These are phyloP conservation scores for Bradysia coprophila DNA, from an alignment of 1,140 invertebrate species.

Conservation along the genomic window DNA sequence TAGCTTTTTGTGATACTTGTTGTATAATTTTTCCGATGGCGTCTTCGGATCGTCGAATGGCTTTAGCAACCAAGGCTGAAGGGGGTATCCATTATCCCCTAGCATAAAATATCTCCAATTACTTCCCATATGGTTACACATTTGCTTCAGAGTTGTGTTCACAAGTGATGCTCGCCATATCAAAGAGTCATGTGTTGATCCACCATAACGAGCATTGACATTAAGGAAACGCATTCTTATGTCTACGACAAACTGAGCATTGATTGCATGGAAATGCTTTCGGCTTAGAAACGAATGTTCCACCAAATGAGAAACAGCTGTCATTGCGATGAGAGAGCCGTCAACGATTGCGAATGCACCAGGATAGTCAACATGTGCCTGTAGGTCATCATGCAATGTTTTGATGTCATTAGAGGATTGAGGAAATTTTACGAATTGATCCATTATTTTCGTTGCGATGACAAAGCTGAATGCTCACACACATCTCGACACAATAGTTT, in stretches of 20 bases:
- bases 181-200: constrained; percentile 3
- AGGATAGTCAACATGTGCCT: not conserved
- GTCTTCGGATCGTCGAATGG: not conserved
- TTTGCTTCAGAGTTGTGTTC: not conserved
- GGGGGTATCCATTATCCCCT: not conserved
- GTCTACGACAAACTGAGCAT: constrained; percentile 3
- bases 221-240: not conserved
- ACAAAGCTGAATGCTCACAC: not conserved
- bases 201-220: constrained; percentile 3
- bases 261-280: constrained; percentile 1
- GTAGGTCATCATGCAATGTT: not conserved
- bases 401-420: not conserved
- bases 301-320: not conserved
- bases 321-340: constrained; percentile 1
- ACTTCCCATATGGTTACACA: not conserved
- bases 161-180: not conserved
- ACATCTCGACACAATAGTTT: not conserved
- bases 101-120: not conserved
- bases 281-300: constrained; percentile 1
- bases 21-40: not conserved
- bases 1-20: not conserved
- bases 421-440: not conserved
- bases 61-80: not conserved
- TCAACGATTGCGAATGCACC: constrained; percentile 1
- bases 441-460: not conserved